Conservation (phyloP, 2,888 invertebrate species). For the Phortica okadai region DNA sequence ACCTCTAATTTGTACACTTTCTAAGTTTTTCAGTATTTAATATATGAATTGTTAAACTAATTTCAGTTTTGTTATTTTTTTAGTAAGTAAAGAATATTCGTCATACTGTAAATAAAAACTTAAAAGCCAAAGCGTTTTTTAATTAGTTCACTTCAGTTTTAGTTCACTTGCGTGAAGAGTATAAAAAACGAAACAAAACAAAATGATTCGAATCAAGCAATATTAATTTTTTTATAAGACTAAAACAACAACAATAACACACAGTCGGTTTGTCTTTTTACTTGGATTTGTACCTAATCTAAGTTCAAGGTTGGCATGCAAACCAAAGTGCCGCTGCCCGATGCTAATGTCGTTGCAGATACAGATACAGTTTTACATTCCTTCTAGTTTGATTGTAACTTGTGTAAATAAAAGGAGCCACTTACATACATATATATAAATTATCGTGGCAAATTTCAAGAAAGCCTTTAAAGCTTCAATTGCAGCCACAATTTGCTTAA, state of each 20-base stretch:
- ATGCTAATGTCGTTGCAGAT: background rate
- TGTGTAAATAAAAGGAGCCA: constrained; percentile 22
- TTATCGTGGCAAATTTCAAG: background rate
- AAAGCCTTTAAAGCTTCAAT: background rate
- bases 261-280: constrained; percentile 12
- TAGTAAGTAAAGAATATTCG: no score
- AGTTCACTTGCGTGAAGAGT: no score
- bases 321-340: background rate
- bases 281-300: constrained; percentile 29
- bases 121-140: no score
- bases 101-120: no score
- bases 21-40: no score
- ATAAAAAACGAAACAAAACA: background rate
- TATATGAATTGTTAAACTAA: no score
- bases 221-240: constrained; percentile 17
- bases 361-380: background rate
- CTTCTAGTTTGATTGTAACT: background rate
- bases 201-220: constrained; percentile 9
- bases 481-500: no score
- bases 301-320: constrained; percentile 28
- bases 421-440: constrained; percentile 10
- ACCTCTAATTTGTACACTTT: no score
- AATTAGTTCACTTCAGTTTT: no score
- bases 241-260: background rate
- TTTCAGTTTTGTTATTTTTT: no score